These are phyloP conservation scores for Callipepla squamata DNA, from an alignment of 2,113 vertebrate genomes.

Conservation along the genomic window DNA sequence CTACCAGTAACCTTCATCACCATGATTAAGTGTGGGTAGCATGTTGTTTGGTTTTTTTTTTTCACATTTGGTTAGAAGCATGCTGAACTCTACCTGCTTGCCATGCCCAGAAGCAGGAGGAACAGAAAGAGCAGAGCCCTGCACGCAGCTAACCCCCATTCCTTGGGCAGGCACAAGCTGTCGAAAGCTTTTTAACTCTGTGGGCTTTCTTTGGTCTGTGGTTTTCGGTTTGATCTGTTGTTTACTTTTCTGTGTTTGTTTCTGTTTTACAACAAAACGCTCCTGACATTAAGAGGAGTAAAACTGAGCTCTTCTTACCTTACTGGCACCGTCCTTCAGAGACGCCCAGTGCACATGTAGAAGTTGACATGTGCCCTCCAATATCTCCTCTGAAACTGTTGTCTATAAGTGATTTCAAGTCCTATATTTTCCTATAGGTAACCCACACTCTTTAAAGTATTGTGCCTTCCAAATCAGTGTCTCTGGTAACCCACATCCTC, in stretches of 20 bases:
- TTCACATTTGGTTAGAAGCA: not conserved
- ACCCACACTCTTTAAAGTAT: not conserved
- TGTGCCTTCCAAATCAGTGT: not conserved
- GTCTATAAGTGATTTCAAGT: not conserved
- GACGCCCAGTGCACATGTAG: not conserved
- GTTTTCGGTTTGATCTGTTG: slow-evolving; percentile 61
- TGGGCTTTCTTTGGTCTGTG: slow-evolving; percentile 48
- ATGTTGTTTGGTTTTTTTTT: not conserved
- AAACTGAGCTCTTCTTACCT: not conserved
- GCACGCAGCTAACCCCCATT: not conserved
- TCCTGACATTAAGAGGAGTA: not conserved
- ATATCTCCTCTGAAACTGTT: not conserved
- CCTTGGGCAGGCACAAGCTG: not conserved
- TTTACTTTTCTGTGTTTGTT: slow-evolving; percentile 48
- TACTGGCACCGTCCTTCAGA: not conserved
- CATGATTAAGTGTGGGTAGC: not conserved
- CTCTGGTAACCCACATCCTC: slow-evolving; percentile 37
- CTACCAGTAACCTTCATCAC: not conserved
- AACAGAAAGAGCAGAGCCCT: not conserved
- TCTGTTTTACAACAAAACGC: slow-evolving; percentile 47
- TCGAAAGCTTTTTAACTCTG: slow-evolving; percentile 13
- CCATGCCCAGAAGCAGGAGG: not conserved
- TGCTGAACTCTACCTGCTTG: not conserved
- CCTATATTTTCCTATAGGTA: not conserved
- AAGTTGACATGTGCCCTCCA: not conserved